A percentile compares a stretch with the other conserved stretches of the same genome.
Evolutionary conservation across 2,797 vertebrate species (phyloP).

Genomic region (Hyperoplus lanceolatus): DNA sequence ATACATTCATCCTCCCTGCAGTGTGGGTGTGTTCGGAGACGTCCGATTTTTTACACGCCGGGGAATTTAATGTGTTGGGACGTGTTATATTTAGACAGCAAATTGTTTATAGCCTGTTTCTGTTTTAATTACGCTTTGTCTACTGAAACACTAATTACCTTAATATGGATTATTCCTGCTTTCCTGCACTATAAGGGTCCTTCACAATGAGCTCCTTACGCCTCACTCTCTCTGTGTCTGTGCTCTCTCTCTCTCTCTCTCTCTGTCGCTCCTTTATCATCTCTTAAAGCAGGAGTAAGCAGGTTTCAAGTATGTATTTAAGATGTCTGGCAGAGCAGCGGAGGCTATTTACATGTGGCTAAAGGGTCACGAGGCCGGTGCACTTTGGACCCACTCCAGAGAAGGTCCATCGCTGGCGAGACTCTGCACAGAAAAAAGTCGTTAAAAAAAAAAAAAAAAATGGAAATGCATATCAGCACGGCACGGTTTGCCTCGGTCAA

Average conservation of each 20-base stretch:
- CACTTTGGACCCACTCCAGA: too few species aligned
- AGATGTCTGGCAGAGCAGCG: too few species aligned
- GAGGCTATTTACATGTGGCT: too few species aligned
- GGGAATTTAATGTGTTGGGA: conserved; percentile 29
- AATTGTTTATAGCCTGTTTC: conserved; percentile 52
- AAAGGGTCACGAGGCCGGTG: too few species aligned
- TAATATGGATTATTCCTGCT: conserved; percentile 67
- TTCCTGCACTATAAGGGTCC: conserved; percentile 50
- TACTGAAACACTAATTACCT: conserved; percentile 70
- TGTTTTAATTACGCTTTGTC: conserved; percentile 68
- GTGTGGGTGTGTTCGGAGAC: conserved; percentile 10
- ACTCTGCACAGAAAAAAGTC: too few species aligned
- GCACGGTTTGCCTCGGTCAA: too few species aligned
- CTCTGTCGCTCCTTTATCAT: conserved; percentile 32
- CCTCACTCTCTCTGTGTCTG: conserved; percentile 4
- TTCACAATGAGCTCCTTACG: conserved; percentile 39
- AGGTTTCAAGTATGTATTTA: too few species aligned
- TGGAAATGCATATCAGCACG: too few species aligned
- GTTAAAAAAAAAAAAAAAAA: too few species aligned
- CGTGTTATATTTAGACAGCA: conserved; percentile 58
- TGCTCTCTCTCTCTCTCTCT: conserved; percentile 14
- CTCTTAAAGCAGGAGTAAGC: conserved; percentile 6
- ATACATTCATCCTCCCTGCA: conserved; percentile 20
- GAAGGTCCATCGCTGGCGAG: too few species aligned
- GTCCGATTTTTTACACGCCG: conserved; percentile 16